phyloP scores from a whole-genome alignment of 2,888 invertebrate species.

The Gortyna flavago region DNA sequence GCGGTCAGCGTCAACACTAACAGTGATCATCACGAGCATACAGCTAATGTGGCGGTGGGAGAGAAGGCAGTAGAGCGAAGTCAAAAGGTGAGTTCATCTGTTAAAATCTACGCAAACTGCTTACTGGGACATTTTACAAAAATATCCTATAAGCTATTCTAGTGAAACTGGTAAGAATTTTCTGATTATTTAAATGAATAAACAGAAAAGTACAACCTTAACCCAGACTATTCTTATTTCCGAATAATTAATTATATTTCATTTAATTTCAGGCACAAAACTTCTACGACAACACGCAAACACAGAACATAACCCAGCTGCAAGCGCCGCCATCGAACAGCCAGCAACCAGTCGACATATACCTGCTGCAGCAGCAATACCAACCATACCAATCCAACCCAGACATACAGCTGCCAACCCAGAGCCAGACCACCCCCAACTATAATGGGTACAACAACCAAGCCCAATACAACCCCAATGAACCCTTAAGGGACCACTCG shows the following conservation, averaged over 20 bases:
- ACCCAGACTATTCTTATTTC: background rate
- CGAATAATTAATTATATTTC: background rate
- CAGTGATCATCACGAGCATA: conserved; percentile 85
- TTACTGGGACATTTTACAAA: no score
- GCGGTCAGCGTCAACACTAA: conserved; percentile 89
- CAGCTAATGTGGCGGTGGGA: conserved; percentile 89
- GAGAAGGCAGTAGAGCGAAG: conserved; percentile 88
- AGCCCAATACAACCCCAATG: conserved; percentile 49
- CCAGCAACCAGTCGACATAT: conserved; percentile 76
- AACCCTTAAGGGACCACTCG: conserved; percentile 46
- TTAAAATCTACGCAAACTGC: no score
- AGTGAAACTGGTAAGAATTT: no score
- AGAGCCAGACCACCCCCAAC: conserved; percentile 64
- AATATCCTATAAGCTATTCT: no score
- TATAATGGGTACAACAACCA: conserved; percentile 46
- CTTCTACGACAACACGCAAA: conserved; percentile 20
- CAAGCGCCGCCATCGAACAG: conserved; percentile 49
- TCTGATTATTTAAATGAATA: background rate
- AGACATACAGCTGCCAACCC: conserved; percentile 66
- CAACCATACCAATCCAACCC: conserved; percentile 57
- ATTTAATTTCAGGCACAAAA: conserved; percentile 50
- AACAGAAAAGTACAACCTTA: background rate
- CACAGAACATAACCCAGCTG: conserved; percentile 49
- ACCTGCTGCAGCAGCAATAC: conserved; percentile 79
- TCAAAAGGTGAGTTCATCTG: conserved; percentile 66